Base-by-base conservation (phyloP, 1,140 invertebrate genomes). In the Lamellibrachia luymesi region DNA sequence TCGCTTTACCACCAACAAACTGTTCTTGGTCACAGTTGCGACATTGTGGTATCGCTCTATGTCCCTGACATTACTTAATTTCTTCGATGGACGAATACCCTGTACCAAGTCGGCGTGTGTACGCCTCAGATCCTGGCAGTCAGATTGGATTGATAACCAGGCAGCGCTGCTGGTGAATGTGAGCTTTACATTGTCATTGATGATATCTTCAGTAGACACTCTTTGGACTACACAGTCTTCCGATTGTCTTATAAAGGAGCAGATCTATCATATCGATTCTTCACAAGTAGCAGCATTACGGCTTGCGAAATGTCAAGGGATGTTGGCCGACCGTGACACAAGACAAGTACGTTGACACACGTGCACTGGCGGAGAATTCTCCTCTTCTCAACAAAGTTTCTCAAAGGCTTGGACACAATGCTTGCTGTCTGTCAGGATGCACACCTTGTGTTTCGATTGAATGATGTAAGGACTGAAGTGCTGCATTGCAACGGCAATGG, bases 351-450 rank as follows among this genome's bases (percentile, higher is more conserved):
- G 2, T 80, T 10, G 64, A 80, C 17, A 80, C 64, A 80, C 64
- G 64, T 80, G 17, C 2, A 13, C 64, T 10, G 64, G 64, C 64
- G 13, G 64, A 80, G 13, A 80, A 80, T 80, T 92, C n/a, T 38
- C 92, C n/a, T n/a, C n/a, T n/a, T n/a, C 92, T 49, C 92, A 50
- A 64, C 7, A 92, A 6, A 51, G 52, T 50, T 92, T 92, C 10
- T 92, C 6, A 64, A 51, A 92, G 5, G 92, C 92, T 52, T 51
- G 92, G 7, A 52, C 92, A 64, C 92, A 92, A 17, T 27, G 92
- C 49, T n/a, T 92, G 51, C 38, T 91, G 38, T 91, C 91, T 10
- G 91, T 22, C 17, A 91, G 91, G 91, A 91, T 49, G 10, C n/a
- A n/a, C n/a, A n/a, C n/a, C n/a, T n/a, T n/a, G n/a, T n/a, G n/a